Evolutionary conservation across 2,888 invertebrate species (phyloP).

Genomic region (Sacculina carcini): DNA sequence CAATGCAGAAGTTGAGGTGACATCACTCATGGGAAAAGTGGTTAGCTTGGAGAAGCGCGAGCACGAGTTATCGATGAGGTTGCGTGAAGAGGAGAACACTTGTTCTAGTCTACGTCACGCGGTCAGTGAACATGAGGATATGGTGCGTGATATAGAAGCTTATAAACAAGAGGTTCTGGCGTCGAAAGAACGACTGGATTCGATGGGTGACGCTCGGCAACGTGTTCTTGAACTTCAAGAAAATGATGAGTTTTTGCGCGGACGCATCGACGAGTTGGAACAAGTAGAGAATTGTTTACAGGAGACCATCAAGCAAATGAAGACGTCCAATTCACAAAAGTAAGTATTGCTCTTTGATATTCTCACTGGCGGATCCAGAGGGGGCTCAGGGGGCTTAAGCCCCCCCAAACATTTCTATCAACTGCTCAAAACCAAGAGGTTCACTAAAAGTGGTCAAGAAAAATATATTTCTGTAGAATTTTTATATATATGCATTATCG

Average conservation of each 20-base stretch:
- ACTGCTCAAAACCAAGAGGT: no score
- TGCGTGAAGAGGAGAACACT: not conserved
- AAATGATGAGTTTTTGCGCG: slow-evolving; percentile 1
- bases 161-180: slow-evolving; percentile 9
- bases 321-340: not conserved
- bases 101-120: slow-evolving; percentile 4
- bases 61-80: not conserved
- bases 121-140: slow-evolving; percentile 14
- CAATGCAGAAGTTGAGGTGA: no score
- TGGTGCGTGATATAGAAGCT: slow-evolving; percentile 16
- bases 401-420: no score
- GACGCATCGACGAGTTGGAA: slow-evolving; percentile 9
- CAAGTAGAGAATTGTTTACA: slow-evolving; percentile 8
- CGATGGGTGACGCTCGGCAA: not conserved
- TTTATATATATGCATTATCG: no score
- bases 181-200: not conserved
- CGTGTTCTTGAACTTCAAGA: not conserved
- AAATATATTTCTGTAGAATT: no score
- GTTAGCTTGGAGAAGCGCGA: not conserved
- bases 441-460: no score
- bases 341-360: not conserved
- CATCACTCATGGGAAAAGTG: not conserved
- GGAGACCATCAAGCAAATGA: slow-evolving; percentile 6
- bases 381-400: no score
- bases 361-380: no score